phyloP scores from a whole-genome alignment of 2,888 invertebrate genomes.

The Lasioglossum morio region DNA sequence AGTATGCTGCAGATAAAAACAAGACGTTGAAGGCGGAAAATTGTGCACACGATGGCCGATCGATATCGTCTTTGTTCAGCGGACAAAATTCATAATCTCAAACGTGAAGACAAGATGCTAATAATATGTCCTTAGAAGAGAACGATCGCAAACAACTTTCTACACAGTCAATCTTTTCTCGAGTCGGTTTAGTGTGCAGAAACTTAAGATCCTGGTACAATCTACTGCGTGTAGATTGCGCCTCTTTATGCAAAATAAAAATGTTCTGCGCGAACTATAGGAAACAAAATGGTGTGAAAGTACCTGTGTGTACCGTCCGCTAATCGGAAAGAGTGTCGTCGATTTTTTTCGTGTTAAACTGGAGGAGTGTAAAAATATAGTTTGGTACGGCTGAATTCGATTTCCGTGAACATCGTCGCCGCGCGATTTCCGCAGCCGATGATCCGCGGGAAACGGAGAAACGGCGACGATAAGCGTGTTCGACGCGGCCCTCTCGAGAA shows the following conservation, averaged over 20 bases:
- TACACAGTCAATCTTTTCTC: not conserved
- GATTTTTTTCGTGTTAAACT: not conserved
- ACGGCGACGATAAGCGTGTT: slow-evolving; percentile 32
- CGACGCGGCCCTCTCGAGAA: slow-evolving; percentile 45
- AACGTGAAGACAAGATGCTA: not conserved
- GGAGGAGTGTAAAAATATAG: not conserved
- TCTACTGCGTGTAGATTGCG: too few relatives aligned
- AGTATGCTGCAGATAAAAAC: not conserved
- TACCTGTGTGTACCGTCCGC: not conserved
- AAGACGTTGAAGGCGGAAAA: too few relatives aligned
- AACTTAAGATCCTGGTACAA: not conserved
- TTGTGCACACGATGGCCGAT: too few relatives aligned
- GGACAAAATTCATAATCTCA: not conserved
- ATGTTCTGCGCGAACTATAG: not conserved
- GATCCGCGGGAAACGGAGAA: slow-evolving; percentile 7
- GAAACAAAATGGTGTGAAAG: not conserved
- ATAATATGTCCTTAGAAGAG: not conserved
- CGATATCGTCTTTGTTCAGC: not conserved
- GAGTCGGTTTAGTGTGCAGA: not conserved
- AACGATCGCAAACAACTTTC: too few relatives aligned
- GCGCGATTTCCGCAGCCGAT: not conserved
- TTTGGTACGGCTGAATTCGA: not conserved
- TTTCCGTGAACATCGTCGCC: not conserved
- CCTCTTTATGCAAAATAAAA: not conserved
- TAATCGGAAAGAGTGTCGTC: not conserved